Conservation (phyloP, 2,888 invertebrate genomes). For the Gerris lacustris region DNA sequence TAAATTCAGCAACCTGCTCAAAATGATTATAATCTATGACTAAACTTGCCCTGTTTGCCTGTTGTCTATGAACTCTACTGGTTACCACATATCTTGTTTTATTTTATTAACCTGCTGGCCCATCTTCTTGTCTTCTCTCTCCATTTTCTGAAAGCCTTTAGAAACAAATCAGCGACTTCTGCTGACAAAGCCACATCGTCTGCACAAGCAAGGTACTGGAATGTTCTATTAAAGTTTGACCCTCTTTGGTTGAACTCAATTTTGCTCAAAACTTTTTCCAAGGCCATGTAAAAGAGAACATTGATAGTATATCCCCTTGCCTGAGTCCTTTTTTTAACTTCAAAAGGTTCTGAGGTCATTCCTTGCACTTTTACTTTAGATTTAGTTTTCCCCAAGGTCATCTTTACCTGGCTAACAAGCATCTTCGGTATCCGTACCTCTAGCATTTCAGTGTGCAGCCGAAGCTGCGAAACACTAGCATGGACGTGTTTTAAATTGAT, state of each 20-base stretch:
- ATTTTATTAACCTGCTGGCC: not conserved
- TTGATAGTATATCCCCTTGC: not conserved
- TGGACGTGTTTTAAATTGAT: not conserved
- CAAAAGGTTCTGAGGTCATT: not conserved
- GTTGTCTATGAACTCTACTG: not conserved
- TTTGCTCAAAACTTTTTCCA: not conserved
- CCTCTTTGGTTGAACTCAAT: not conserved
- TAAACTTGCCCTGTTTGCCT: too few relatives aligned
- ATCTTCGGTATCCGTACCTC: not conserved
- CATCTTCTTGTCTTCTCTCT: not conserved
- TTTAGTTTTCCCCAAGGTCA: not conserved
- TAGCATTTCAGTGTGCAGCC: too few relatives aligned
- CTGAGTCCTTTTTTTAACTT: not conserved
- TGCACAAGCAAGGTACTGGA: not conserved
- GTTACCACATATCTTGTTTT: not conserved
- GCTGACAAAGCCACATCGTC: not conserved
- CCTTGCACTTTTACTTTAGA: not conserved
- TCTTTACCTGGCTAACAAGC: not conserved
- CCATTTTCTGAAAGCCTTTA: too few relatives aligned
- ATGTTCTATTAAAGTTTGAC: not conserved
- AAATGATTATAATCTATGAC: not conserved
- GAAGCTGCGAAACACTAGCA: too few relatives aligned
- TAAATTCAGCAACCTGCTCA: not conserved
- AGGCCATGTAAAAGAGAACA: not conserved
- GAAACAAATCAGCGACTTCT: not conserved